phyloP scores from a whole-genome alignment of 1,140 invertebrate genomes.

The Aphelinus atriplicis region DNA sequence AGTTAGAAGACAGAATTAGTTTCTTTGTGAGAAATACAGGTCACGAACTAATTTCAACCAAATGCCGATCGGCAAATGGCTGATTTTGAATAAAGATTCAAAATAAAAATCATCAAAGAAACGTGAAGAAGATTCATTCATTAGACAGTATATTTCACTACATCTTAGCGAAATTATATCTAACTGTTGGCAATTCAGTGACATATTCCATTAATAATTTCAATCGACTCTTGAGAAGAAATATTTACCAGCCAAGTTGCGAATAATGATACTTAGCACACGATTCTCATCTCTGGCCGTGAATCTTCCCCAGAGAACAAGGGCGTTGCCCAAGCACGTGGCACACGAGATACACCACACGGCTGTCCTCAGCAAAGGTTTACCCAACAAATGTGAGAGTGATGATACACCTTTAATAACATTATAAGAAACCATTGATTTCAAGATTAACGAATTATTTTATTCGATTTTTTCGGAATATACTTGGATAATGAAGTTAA shows the following conservation, averaged over 20 bases:
- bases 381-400: slow-evolving; percentile 73
- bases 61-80: no score
- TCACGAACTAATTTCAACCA: no score
- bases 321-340: slow-evolving; percentile 73
- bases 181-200: no score
- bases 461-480: neutral
- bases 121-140: no score
- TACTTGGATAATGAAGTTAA: neutral
- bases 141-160: no score
- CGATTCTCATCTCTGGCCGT: slow-evolving; percentile 71
- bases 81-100: no score
- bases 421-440: neutral
- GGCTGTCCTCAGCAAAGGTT: slow-evolving; percentile 71
- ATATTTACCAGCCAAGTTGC: slow-evolving; percentile 74
- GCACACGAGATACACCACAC: slow-evolving; percentile 80
- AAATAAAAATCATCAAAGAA: no score
- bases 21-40: no score
- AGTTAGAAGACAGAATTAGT: no score
- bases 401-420: slow-evolving; percentile 71
- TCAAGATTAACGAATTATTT: neutral
- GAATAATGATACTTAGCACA: slow-evolving; percentile 73
- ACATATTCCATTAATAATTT: no score
- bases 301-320: slow-evolving; percentile 77
- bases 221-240: no score
- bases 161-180: no score